Percentiles rank a stretch among this genome's conserved stretches.
Evolutionary conservation across 1,140 invertebrate genomes (phyloP).

Genomic region (Drosophila ambigua): DNA sequence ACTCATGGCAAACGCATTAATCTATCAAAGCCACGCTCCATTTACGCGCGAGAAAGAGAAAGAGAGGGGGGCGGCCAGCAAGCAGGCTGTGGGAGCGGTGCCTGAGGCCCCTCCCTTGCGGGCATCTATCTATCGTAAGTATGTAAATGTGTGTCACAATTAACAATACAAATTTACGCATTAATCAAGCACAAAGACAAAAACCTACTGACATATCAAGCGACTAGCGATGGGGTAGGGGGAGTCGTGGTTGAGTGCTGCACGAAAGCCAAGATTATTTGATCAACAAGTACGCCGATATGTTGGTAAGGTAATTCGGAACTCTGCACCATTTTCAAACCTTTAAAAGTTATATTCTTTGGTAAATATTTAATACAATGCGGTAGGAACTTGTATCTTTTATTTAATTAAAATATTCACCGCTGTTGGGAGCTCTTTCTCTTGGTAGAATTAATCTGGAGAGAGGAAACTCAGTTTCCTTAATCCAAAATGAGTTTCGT

Average conservation of each 20-base stretch:
- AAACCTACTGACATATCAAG: constrained; percentile 13
- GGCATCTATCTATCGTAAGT: not conserved
- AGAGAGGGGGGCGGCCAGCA: not conserved
- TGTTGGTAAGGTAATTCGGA: too few relatives aligned
- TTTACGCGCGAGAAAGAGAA: constrained; percentile 44
- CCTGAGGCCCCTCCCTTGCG: not conserved
- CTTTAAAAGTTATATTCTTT: too few relatives aligned
- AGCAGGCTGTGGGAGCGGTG: constrained; percentile 24
- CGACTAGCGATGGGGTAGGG: not conserved
- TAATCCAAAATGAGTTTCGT: too few relatives aligned
- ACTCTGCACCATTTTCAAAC: too few relatives aligned
- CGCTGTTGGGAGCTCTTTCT: too few relatives aligned
- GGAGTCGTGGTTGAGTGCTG: too few relatives aligned
- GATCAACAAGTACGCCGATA: too few relatives aligned
- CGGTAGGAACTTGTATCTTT: too few relatives aligned
- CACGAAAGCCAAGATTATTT: not conserved
- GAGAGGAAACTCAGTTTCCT: too few relatives aligned
- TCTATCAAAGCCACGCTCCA: constrained; percentile 77
- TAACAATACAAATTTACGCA: constrained; percentile 74
- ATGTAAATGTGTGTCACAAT: constrained; percentile 67
- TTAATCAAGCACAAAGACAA: constrained; percentile 73
- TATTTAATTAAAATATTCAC: too few relatives aligned
- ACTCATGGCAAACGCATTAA: constrained; percentile 58
- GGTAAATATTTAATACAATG: too few relatives aligned
- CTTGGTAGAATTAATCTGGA: too few relatives aligned